Base-by-base conservation (phyloP, 64 coral and sea anemone genomes). In the Montipora sp. region DNA sequence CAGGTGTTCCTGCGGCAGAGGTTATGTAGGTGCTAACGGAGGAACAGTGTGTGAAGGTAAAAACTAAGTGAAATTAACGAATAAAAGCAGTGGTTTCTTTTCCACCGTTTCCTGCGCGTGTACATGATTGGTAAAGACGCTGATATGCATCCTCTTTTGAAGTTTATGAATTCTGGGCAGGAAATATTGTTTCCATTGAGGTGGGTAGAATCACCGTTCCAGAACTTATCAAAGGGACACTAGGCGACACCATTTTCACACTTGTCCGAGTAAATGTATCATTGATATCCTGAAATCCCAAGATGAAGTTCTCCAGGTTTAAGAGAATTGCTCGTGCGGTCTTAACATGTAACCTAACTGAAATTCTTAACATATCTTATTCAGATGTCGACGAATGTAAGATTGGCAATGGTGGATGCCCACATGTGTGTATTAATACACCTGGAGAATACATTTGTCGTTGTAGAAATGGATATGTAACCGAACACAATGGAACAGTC, bases 341-440 rank as follows among this genome's bases (percentile, higher is more conserved):
- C 36, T 36, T 36, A 36, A 36, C 36, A 36, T 2, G 36, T 36
- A 36, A 36, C 53, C 53, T 57, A 8, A 1, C 11, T 63, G 13
- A 14, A 5, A 5, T 77, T 59, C 19, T 24, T 55, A 59, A 22
- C 3, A 2, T n/a, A 16, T 45, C 57, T 73, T 51, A 58, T 23
- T 1, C 19, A 93, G 91, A 93, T 80, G 51, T 93, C 50, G 77
- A 93, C 44, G 91, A 93, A 44, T 93, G 91, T 81, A 70, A 80
- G 5, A 10, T 44, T 49, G 2, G 44, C 20, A 93, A 93, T 80
- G 83, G 83, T 7, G 83, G 91, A 5, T 93, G 91, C 51, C 83
- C 84, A 80, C 83, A 93, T 46, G 4, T 16, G 1, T 93, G 91
- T 9, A 15, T 79, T 4, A 93, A 93, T 59, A 59, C 59, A 21